Evolutionary conservation across 2,113 vertebrate genomes (phyloP).

Genomic region (Tetrax tetrax): DNA sequence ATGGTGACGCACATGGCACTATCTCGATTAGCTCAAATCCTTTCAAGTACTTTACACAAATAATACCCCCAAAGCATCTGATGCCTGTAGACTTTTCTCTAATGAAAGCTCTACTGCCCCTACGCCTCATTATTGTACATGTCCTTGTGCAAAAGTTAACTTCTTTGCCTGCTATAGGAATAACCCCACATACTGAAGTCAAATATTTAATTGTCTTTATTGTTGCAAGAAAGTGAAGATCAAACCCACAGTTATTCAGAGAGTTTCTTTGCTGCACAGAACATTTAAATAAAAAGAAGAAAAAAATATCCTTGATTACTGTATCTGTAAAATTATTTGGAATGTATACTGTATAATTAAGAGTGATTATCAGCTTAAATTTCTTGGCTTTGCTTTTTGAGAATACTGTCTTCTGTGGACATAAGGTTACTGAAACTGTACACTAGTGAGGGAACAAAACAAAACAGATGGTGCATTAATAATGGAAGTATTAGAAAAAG

Average conservation of each 20-base stretch:
- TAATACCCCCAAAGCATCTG: slow-evolving; percentile 13
- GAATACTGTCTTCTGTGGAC: slow-evolving; percentile 61
- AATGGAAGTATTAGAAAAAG: slow-evolving; percentile 74
- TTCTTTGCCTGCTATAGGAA: slow-evolving; percentile 5
- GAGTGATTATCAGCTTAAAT: slow-evolving; percentile 61
- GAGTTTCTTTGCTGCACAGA: not conserved
- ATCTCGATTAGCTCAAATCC: slow-evolving; percentile 11
- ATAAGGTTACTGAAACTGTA: slow-evolving; percentile 66
- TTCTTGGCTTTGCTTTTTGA: slow-evolving; percentile 67
- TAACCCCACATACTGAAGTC: not conserved
- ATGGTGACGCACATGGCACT: slow-evolving; percentile 24
- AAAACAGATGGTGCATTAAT: slow-evolving; percentile 79
- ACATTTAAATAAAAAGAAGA: not conserved
- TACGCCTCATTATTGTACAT: not conserved
- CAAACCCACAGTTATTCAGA: slow-evolving; percentile 13
- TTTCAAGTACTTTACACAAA: slow-evolving; percentile 35
- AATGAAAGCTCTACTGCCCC: slow-evolving; percentile 1
- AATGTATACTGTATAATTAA: slow-evolving; percentile 57
- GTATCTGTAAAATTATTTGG: slow-evolving; percentile 55
- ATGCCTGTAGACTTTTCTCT: slow-evolving; percentile 4
- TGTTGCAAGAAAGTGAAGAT: slow-evolving; percentile 37
- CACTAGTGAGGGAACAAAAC: slow-evolving; percentile 64
- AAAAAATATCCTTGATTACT: slow-evolving; percentile 4
- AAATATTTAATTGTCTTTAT: slow-evolving; percentile 61
- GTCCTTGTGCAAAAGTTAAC: not conserved